phyloP scores from a whole-genome alignment of 2,888 invertebrate genomes.

The Phaedon cochleariae region DNA sequence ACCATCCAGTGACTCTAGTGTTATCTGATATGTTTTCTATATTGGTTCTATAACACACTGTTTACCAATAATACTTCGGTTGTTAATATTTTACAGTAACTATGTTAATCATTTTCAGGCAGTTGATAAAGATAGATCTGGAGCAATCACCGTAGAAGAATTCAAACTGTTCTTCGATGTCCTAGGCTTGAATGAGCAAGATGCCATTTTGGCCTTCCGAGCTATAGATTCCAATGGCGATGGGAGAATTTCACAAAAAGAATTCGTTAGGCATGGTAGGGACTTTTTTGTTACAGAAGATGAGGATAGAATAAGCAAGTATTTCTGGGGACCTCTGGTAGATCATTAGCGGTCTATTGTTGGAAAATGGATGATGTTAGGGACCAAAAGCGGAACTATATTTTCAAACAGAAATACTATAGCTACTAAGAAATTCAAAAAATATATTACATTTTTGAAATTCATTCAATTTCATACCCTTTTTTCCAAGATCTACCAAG shows the following conservation, averaged over 20 bases:
- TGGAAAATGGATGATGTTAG: neutral
- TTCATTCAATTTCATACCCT: no score
- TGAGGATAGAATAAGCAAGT: slow-evolving; percentile 77
- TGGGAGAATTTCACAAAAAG: slow-evolving; percentile 78
- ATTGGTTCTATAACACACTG: no score
- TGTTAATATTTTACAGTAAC: no score
- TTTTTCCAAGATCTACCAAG: no score
- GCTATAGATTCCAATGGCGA: slow-evolving; percentile 82
- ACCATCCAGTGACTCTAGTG: no score
- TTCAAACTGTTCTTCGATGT: slow-evolving; percentile 85
- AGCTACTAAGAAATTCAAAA: no score
- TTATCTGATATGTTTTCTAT: no score
- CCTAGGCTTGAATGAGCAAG: slow-evolving; percentile 76
- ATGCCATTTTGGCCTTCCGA: slow-evolving; percentile 80
- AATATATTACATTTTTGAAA: no score
- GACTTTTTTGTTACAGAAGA: slow-evolving; percentile 84
- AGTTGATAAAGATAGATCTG: slow-evolving; percentile 81
- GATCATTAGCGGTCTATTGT: slow-evolving; percentile 60
- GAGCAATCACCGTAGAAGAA: slow-evolving; percentile 81
- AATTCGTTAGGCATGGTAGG: slow-evolving; percentile 82
- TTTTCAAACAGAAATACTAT: no score
- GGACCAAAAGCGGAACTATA: neutral
- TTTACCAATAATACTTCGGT: no score
- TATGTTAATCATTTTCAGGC: slow-evolving; percentile 74
- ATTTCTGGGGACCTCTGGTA: slow-evolving; percentile 86